Percentiles rank a stretch among this genome's conserved stretches.
Conservation (phyloP, 2,888 invertebrate genomes). For the Drosophila paramelanica region DNA sequence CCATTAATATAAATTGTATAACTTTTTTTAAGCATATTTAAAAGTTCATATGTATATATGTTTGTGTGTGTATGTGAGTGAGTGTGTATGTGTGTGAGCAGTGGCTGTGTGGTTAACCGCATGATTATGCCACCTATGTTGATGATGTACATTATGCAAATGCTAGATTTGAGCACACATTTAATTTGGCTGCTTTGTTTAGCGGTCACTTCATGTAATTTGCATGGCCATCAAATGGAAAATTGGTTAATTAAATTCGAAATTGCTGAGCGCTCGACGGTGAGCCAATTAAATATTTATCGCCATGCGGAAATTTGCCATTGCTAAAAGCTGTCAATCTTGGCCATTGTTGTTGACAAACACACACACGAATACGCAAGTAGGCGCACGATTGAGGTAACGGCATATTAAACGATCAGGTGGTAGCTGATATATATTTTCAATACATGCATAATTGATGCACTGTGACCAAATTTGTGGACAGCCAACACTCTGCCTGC, state of each 20-base stretch:
- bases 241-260: slow-evolving; percentile 53
- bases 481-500: not conserved
- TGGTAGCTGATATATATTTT: slow-evolving; percentile 38
- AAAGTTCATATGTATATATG: not conserved
- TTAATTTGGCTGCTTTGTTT: slow-evolving; percentile 34
- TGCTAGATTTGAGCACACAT: slow-evolving; percentile 21
- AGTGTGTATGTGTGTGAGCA: not conserved
- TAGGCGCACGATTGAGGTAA: slow-evolving; percentile 24
- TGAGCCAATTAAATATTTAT: slow-evolving; percentile 51
- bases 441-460: slow-evolving; percentile 41
- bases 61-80: not conserved
- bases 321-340: slow-evolving; percentile 37
- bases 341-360: slow-evolving; percentile 17
- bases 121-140: slow-evolving; percentile 40
- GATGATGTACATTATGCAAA: slow-evolving; percentile 41
- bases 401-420: slow-evolving; percentile 42
- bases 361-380: slow-evolving; percentile 7
- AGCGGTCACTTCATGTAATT: slow-evolving; percentile 23
- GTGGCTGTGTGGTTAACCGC: slow-evolving; percentile 38
- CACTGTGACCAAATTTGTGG: slow-evolving; percentile 34
- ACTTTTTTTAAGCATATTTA: not conserved
- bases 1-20: not conserved
- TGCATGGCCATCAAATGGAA: slow-evolving; percentile 27
- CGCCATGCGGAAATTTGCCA: slow-evolving; percentile 22
- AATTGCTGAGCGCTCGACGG: slow-evolving; percentile 9